phyloP scores from a whole-genome alignment of 2,797 vertebrate genomes.

The Tauraco hartlaubi region DNA sequence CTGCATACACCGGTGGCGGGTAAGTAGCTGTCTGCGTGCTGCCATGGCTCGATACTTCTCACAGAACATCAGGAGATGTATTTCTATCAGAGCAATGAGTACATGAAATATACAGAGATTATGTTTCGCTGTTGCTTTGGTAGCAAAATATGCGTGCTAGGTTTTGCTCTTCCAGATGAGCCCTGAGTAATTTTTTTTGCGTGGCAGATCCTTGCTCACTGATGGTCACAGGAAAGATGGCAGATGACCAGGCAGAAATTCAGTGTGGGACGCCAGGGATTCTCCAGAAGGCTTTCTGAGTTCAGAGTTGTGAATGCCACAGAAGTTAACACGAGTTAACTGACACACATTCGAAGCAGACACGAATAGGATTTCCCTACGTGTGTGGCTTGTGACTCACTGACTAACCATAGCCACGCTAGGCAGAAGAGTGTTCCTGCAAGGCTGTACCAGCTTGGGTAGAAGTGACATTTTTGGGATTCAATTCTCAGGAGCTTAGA shows the following conservation, averaged over 20 bases:
- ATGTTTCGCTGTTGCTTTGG: neutral
- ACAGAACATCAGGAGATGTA: neutral
- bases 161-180: neutral
- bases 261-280: neutral
- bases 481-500: neutral
- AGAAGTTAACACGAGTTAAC: neutral
- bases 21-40: neutral
- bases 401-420: neutral
- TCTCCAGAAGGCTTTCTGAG: neutral
- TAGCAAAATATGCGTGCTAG: neutral
- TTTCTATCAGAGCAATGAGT: neutral
- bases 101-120: neutral
- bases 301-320: neutral
- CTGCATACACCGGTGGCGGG: accelerated
- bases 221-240: neutral
- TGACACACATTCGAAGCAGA: neutral
- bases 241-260: neutral
- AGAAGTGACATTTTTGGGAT: neutral
- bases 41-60: neutral
- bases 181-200: neutral
- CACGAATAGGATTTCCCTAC: neutral
- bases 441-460: neutral
- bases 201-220: neutral
- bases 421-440: neutral
- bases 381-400: neutral